These are phyloP conservation scores for Dicerorhinus sumatrensis DNA, from an alignment of 2,113 vertebrate species.

Conservation along the genomic window DNA sequence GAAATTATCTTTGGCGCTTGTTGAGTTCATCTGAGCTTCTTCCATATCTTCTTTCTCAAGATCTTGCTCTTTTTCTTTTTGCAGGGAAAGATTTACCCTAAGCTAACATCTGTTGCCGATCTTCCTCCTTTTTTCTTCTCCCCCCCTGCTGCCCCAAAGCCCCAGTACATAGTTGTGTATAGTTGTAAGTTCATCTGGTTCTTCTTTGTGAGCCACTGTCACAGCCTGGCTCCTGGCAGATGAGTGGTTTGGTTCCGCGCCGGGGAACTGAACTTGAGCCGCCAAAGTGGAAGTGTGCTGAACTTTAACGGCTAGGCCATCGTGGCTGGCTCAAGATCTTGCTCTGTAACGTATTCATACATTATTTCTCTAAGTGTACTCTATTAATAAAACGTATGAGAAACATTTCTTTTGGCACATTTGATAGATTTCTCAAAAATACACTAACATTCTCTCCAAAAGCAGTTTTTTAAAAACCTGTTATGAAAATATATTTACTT, in stretches of 20 bases:
- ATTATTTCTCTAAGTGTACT: neutral
- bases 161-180: no score
- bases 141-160: no score
- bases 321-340: neutral
- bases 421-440: conserved; percentile 49
- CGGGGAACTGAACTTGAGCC: no score
- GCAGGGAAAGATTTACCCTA: no score
- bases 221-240: no score
- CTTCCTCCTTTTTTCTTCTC: no score
- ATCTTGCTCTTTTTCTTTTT: neutral
- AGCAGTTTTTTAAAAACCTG: neutral
- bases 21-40: conserved; percentile 8
- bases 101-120: no score
- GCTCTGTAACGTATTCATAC: neutral
- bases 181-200: no score
- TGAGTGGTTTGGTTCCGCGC: no score
- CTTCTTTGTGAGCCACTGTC: no score
- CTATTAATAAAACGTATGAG: neutral
- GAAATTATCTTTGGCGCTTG: neutral
- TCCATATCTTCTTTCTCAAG: neutral
- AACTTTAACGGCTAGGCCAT: no score
- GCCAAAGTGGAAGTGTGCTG: no score
- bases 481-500: conserved; percentile 21
- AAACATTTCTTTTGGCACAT: conserved; percentile 7
- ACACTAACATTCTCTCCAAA: neutral